Conservation (phyloP, 30 jellyfish, hydroid and myxozoan species). For the Hydractinia echinata region DNA sequence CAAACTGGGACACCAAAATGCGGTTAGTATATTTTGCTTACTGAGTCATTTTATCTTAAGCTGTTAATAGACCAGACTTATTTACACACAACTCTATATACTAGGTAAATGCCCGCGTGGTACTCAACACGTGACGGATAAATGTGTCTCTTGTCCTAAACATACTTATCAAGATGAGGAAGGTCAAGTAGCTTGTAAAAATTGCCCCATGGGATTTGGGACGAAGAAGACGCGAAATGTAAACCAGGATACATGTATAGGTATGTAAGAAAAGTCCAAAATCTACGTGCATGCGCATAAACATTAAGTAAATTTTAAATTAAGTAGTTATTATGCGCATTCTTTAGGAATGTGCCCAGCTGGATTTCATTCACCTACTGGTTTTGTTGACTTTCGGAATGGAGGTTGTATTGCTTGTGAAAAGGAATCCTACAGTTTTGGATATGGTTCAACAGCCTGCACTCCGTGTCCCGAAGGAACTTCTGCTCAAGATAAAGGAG, state of each 20-base stretch:
- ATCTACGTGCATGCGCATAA: neutral
- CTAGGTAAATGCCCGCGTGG: conserved; percentile 13
- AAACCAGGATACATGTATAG: neutral
- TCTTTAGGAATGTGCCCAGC: conserved; percentile 59
- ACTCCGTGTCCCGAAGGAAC: conserved; percentile 61
- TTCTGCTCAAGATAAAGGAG: conserved; percentile 40
- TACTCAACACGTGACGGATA: neutral
- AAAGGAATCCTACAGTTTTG: conserved; percentile 51
- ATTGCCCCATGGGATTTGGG: conserved; percentile 42
- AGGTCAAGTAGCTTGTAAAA: conserved; percentile 52
- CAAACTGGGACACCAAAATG: neutral
- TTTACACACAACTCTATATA: neutral
- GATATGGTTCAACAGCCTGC: conserved; percentile 46
- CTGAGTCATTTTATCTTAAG: too few species aligned
- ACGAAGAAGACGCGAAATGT: neutral
- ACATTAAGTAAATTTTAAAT: neutral
- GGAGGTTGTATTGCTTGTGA: conserved; percentile 68
- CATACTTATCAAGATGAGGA: conserved; percentile 77
- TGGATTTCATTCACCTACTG: conserved; percentile 50
- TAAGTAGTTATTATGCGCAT: neutral
- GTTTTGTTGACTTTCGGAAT: conserved; percentile 34
- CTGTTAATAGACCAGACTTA: neutral
- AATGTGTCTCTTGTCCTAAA: conserved; percentile 53
- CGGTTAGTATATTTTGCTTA: neutral
- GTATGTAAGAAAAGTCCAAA: neutral